Conservation (phyloP, 1,140 invertebrate species). For the Stenopsyche tienmushanensis region DNA sequence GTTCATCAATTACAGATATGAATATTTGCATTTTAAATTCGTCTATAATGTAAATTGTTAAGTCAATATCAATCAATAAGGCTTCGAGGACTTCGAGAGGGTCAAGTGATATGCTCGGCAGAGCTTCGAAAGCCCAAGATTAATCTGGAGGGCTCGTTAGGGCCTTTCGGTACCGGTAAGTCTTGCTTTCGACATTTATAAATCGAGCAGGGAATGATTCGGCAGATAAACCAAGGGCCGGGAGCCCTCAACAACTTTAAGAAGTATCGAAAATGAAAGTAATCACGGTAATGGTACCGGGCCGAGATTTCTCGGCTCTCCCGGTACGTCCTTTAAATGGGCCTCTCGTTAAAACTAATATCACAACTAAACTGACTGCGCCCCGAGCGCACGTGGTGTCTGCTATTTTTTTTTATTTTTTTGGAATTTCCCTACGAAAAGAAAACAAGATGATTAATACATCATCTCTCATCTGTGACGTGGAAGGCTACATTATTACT, state of each 20-base stretch:
- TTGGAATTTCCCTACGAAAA: background rate
- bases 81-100: conserved; percentile 22
- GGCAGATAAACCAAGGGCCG: conserved; percentile 34
- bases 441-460: background rate
- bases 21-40: no score
- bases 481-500: background rate
- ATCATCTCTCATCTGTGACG: background rate
- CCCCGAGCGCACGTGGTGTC: no score
- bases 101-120: conserved; percentile 22
- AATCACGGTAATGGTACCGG: conserved; percentile 15
- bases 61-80: conserved; percentile 22
- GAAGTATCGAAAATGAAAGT: conserved; percentile 22
- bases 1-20: no score
- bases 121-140: conserved; percentile 18
- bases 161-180: conserved; percentile 14
- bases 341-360: background rate
- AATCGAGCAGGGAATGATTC: conserved; percentile 38
- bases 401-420: background rate
- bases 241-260: conserved; percentile 20
- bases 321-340: no score
- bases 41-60: conserved; percentile 10
- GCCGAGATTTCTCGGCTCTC: no score
- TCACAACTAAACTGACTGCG: background rate
- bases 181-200: conserved; percentile 38
- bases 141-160: conserved; percentile 26